phyloP scores from a whole-genome alignment of 2,797 vertebrate species.

The Sebastes hubbsi region DNA sequence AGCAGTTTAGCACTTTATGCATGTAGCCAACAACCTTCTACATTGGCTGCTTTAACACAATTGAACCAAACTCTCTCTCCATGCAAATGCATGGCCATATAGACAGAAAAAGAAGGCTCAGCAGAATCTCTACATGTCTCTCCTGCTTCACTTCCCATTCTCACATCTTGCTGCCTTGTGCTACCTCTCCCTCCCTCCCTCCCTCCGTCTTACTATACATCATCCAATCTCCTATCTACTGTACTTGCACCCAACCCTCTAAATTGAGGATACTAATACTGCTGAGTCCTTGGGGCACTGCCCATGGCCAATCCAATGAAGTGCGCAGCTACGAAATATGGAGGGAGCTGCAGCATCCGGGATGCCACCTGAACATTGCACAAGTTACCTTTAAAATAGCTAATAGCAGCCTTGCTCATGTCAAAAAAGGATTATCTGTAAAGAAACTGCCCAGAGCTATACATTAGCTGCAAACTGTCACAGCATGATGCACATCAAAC shows the following conservation, averaged over 20 bases:
- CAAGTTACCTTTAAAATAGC: slow-evolving; percentile 14
- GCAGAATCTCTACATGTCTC: slow-evolving; percentile 29
- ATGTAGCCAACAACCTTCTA: slow-evolving; percentile 21
- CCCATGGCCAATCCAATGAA: slow-evolving; percentile 18
- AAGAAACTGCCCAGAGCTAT: slow-evolving; percentile 4
- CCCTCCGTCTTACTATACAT: neutral
- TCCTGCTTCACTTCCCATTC: slow-evolving; percentile 7
- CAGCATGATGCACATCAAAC: slow-evolving; percentile 22
- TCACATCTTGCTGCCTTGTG: neutral
- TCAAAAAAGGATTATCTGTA: slow-evolving; percentile 12
- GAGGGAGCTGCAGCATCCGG: neutral
- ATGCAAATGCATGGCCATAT: slow-evolving; percentile 24
- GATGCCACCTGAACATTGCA: neutral
- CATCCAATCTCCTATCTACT: neutral
- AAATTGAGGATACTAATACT: slow-evolving; percentile 24
- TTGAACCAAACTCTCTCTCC: neutral
- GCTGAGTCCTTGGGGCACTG: neutral
- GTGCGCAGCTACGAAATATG: neutral
- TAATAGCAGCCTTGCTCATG: slow-evolving; percentile 7
- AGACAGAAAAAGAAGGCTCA: slow-evolving; percentile 33
- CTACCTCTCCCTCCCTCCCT: neutral
- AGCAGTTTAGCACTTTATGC: slow-evolving; percentile 30
- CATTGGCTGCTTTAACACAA: slow-evolving; percentile 25
- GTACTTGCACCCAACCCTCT: neutral
- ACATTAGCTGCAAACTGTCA: slow-evolving; percentile 13